Base-by-base conservation (phyloP, 2,888 invertebrate genomes). In the Cotesia congregata region DNA sequence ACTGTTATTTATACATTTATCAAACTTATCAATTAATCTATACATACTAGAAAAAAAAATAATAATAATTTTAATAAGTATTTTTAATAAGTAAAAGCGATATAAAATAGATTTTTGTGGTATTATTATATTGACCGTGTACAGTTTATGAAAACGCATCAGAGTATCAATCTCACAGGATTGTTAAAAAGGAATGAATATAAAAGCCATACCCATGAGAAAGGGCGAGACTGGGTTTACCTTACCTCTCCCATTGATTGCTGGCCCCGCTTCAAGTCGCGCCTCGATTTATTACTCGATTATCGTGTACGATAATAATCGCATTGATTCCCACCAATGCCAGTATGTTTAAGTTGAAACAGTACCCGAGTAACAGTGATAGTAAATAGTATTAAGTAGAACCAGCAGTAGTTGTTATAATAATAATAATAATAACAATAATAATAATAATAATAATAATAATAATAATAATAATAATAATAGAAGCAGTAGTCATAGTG, bases 241-340 rank as follows among this genome's bases (percentile, higher is more conserved):
- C 12, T 50, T 50, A 12, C 50, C 50, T 12, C 50, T 50, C 50
- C 50, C 50, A 4, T 50, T 50, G 50, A 50, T 50, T 50, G 50
- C 12, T 12, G 12, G 50, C 64, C 65, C 17, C 9, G 12, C 40
- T 64, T 64, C 68, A 30, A n/a, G 41, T 75, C 65, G 75, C 38
- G 72, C 59, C 60, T 40, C 73, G 67, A 78, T 78, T 76, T 73
- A 76, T 78, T 73, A 78, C 73, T 78, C 76, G 70, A 76, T 75
- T 70, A 75, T 68, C 62, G 68, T 69, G 20, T 41, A 75, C 60
- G 71, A 76, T 78, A 75, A 78, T 70, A 70, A 78, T 78, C 73
- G 73, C 72, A 76, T 73, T 78, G 70, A 74, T 77, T 72, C 70
- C 39, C 69, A 72, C 76, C 72, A 39, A 77, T 77, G 50, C 30